These are phyloP conservation scores for Coleophora flavipennella DNA, from an alignment of 2,888 invertebrate genomes.

Conservation along the genomic window DNA sequence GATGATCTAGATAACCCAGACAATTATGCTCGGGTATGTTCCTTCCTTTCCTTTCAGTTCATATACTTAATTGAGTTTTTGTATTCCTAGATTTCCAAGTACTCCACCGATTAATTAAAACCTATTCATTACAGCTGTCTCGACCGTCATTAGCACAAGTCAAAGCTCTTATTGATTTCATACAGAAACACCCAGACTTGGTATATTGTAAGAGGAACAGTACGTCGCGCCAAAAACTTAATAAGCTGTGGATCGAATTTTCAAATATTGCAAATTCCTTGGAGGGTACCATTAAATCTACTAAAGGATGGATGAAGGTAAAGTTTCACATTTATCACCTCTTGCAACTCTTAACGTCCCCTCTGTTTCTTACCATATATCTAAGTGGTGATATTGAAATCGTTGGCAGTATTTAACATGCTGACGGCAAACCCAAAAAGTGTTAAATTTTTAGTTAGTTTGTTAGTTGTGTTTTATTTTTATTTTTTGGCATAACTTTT, in stretches of 20 bases:
- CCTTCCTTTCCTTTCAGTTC: not conserved
- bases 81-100: no score
- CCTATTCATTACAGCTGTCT: conserved; percentile 23
- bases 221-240: conserved; percentile 36
- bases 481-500: no score
- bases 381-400: no score
- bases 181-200: conserved; percentile 49
- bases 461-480: no score
- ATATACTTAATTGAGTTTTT: not conserved
- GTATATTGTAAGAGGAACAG: conserved; percentile 40
- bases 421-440: no score
- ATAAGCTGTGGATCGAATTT: conserved; percentile 45
- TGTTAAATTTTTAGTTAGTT: no score
- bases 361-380: no score
- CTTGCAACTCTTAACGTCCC: no score
- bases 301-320: conserved; percentile 57
- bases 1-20: conserved; percentile 12
- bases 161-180: conserved; percentile 41
- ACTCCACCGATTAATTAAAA: no score
- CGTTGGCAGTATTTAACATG: no score
- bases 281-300: conserved; percentile 43
- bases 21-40: conserved; percentile 18
- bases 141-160: conserved; percentile 49
- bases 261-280: conserved; percentile 40
- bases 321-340: not conserved